Evolutionary conservation across 2,797 vertebrate genomes (phyloP).

Genomic region (Sparus aurata): DNA sequence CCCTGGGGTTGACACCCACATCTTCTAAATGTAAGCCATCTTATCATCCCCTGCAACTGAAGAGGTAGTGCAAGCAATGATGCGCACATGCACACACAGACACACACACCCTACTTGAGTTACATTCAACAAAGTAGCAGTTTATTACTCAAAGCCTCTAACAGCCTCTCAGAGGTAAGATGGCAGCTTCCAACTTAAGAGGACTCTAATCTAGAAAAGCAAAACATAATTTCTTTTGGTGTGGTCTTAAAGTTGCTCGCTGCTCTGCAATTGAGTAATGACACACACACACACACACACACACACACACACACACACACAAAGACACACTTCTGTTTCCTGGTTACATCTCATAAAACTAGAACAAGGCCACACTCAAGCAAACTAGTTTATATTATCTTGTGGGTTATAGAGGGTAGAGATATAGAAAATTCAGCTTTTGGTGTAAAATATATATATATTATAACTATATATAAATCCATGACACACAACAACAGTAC

Average conservation of each 20-base stretch:
- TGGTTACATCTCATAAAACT: constrained; percentile 29
- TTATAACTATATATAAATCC: neutral
- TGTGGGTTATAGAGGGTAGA: neutral
- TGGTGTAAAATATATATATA: neutral
- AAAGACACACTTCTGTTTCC: neutral
- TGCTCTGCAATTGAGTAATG: neutral
- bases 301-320: too few relatives aligned
- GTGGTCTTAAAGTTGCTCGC: neutral
- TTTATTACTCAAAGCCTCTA: constrained; percentile 5
- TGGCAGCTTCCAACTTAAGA: neutral
- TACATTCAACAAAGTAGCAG: constrained; percentile 20
- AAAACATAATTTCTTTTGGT: neutral
- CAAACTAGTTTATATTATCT: neutral
- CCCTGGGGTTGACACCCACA: constrained; percentile 24
- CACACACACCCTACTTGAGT: constrained; percentile 4
- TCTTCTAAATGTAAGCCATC: constrained; percentile 14
- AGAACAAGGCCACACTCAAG: constrained; percentile 18
- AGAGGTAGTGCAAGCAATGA: constrained; percentile 47
- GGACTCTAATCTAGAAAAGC: constrained; percentile 14
- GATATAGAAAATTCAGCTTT: neutral
- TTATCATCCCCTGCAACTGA: constrained; percentile 35
- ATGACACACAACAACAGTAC: neutral
- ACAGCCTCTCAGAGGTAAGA: constrained; percentile 6
- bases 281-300: neutral
- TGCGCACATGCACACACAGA: neutral